Evolutionary conservation across 2,113 vertebrate species (phyloP).

Genomic region (Lamprologus lemairii): DNA sequence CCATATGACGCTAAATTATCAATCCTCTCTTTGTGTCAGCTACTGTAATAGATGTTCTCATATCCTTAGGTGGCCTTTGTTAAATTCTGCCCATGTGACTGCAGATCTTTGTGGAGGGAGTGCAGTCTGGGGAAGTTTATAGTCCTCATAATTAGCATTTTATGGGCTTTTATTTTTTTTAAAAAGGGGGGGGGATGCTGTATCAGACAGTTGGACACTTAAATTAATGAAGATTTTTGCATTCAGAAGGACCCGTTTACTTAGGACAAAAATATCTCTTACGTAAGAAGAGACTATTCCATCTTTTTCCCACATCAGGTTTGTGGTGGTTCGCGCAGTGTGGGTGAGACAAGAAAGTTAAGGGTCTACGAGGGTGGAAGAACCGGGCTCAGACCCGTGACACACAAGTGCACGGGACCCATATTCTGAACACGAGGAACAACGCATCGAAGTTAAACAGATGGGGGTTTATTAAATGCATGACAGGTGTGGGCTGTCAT

Average conservation of each 20-base stretch:
- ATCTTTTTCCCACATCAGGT: not conserved
- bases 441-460: not conserved
- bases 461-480: not conserved
- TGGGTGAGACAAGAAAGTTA: not conserved
- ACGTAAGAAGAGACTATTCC: not conserved
- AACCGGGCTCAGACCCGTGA: not conserved
- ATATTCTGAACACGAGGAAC: not conserved
- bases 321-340: not conserved
- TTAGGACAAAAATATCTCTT: not conserved
- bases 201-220: not conserved
- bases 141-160: not conserved
- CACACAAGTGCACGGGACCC: not conserved
- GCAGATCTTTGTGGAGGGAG: constrained; percentile 9
- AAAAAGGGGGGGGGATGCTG: rapidly evolving
- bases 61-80: constrained; percentile 60
- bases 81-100: constrained; percentile 38
- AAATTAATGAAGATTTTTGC: not conserved
- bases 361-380: not conserved
- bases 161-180: not conserved
- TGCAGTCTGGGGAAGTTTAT: not conserved
- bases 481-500: not conserved
- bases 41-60: constrained; percentile 13
- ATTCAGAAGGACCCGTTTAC: not conserved
- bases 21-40: constrained; percentile 31
- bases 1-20: constrained; percentile 11